Evolutionary conservation across 2,797 vertebrate species (phyloP).

Genomic region (Sphenodon punctatus): DNA sequence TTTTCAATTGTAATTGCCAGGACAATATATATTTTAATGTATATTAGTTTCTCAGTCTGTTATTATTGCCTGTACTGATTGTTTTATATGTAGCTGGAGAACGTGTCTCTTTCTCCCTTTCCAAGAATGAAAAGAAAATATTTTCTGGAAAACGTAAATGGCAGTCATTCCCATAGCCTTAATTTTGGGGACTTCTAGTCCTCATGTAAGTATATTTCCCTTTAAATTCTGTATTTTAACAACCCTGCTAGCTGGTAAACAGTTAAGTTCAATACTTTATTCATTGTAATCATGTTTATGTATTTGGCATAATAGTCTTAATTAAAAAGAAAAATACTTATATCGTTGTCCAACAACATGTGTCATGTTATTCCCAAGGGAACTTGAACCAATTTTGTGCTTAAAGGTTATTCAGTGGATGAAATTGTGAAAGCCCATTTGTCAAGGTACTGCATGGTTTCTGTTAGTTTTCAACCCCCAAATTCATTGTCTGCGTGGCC

Average conservation of each 20-base stretch:
- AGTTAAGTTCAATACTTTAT: slow-evolving; percentile 43
- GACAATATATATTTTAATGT: slow-evolving; percentile 52
- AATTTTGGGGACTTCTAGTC: slow-evolving; percentile 5
- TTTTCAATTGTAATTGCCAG: slow-evolving; percentile 58
- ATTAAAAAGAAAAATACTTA: slow-evolving; percentile 82
- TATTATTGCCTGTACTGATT: slow-evolving; percentile 59
- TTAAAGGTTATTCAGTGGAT: slow-evolving; percentile 85
- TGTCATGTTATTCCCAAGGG: slow-evolving; percentile 74
- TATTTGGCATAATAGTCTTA: slow-evolving; percentile 72
- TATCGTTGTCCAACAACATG: slow-evolving; percentile 70
- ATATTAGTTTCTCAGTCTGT: slow-evolving; percentile 56
- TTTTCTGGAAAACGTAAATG: slow-evolving; percentile 62
- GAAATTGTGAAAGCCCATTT: slow-evolving; percentile 90
- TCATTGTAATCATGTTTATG: slow-evolving; percentile 53
- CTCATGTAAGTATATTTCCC: neutral
- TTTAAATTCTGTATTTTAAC: neutral
- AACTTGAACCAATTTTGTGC: slow-evolving; percentile 80
- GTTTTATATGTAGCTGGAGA: slow-evolving; percentile 60
- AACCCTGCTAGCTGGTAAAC: slow-evolving; percentile 6
- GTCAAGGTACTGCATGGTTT: slow-evolving; percentile 87
- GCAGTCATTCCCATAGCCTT: slow-evolving; percentile 60
- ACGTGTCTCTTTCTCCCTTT: slow-evolving; percentile 32
- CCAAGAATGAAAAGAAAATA: slow-evolving; percentile 56
- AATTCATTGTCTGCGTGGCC: slow-evolving; percentile 94
- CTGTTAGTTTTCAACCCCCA: slow-evolving; percentile 88